Evolutionary conservation across 2,797 vertebrate genomes (phyloP), one percentile per base, ranked within the genome.

Genomic region (Vultur gryphus): DNA sequence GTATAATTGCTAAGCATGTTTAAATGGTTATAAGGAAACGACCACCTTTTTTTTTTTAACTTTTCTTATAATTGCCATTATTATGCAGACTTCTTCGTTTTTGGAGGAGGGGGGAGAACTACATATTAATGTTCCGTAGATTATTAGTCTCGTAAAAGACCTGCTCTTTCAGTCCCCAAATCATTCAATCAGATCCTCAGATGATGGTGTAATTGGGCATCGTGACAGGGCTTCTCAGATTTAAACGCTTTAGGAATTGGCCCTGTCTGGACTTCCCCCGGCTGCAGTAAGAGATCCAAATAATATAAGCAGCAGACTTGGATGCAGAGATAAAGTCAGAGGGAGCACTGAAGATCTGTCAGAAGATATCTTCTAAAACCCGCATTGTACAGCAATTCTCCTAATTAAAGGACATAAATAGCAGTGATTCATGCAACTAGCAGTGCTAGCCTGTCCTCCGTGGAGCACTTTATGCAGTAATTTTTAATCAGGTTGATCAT

Each of bases 391-490:
- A 76, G 70, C 83, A 87, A n/a, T 90, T 93, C 82, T 93, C 77
- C 75, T 85, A 92, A 94, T 79, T 93, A 82, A 79, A 90, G 76
- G 20, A 76, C 69, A 72, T 84, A 96, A 92, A 85, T 57, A 92
- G 75, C 65, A 92, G 57, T 52, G 70, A 89, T 77, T 93, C 70
- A 77, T 61, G 73, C 66, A 83, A 70, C 39, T 16, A 70, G 35
- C 80, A 64, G 62, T 16, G 51, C 51, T 87, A 33, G 58, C 43
- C 69, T 84, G 43, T 46, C 61, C 81, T 82, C 78, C 0, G 0
- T 19, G 43, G 75, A 75, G 57, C 0, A 0, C 46, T 82, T 58
- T 20, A 46, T 17, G 39, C 35, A 29, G 54, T 69, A 88, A 71
- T 71, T 94, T 93, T 90, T 91, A 76, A 79, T 79, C 80, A 73